These are phyloP conservation scores for Trypoxylus dichotomus DNA, from an alignment of 1,140 invertebrate genomes.

Conservation along the genomic window DNA sequence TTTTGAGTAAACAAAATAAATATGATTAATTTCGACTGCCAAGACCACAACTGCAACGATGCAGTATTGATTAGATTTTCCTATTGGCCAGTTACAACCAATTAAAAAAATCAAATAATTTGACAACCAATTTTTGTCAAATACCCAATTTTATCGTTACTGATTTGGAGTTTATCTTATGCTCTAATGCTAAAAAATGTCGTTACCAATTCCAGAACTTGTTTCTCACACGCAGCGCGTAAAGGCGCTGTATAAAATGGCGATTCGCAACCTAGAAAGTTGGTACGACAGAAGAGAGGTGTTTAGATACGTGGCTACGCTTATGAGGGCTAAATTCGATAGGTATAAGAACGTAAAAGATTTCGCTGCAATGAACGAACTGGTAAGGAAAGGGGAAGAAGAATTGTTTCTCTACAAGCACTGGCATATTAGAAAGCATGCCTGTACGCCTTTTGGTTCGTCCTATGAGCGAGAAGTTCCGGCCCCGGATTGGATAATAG, in stretches of 20 bases:
- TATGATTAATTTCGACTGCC: too few species aligned
- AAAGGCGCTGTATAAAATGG: conserved; percentile 68
- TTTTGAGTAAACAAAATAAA: too few species aligned
- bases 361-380: conserved; percentile 66
- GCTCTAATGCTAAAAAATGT: background rate
- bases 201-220: background rate
- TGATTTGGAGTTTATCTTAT: too few species aligned
- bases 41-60: too few species aligned
- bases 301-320: conserved; percentile 71
- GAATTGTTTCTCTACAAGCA: conserved; percentile 71
- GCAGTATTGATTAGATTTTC: too few species aligned
- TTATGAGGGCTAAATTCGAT: conserved; percentile 82
- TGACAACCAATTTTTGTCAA: too few species aligned
- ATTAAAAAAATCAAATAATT: too few species aligned
- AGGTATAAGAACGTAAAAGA: conserved; percentile 74
- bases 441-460: conserved; percentile 64
- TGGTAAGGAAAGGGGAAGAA: conserved; percentile 73
- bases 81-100: too few species aligned
- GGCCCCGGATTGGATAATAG: conserved; percentile 78
- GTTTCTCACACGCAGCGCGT: conserved; percentile 65
- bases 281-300: conserved; percentile 56
- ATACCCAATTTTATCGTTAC: too few species aligned
- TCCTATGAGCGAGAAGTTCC: conserved; percentile 66
- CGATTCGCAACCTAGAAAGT: conserved; percentile 60
- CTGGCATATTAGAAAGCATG: conserved; percentile 63